Conservation (phyloP, 2,888 invertebrate genomes). For the Drosophila neotestacea region DNA sequence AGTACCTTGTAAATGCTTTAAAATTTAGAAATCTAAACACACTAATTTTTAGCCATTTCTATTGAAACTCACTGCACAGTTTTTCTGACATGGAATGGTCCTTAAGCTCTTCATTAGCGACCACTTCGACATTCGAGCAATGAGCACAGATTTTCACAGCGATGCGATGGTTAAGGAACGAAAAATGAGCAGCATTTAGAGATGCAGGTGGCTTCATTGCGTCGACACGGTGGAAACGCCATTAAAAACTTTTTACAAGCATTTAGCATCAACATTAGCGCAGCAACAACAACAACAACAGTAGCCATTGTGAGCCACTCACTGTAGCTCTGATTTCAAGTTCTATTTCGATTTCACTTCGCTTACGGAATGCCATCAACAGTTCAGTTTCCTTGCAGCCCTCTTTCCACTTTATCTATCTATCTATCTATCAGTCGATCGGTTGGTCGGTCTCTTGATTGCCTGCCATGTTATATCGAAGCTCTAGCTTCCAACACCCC, state of each 20-base stretch:
- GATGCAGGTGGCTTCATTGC: background rate
- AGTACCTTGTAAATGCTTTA: background rate
- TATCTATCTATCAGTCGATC: constrained; percentile 33
- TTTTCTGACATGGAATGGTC: constrained; percentile 11
- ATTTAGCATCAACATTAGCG: constrained; percentile 66
- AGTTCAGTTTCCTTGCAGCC: constrained; percentile 17
- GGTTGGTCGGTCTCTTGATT: constrained; percentile 31
- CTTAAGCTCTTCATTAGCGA: constrained; percentile 60
- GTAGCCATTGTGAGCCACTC: constrained; percentile 6
- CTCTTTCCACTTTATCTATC: constrained; percentile 10
- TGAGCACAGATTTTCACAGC: constrained; percentile 48
- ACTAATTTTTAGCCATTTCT: constrained; percentile 10
- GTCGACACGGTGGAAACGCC: constrained; percentile 33
- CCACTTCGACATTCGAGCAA: constrained; percentile 28
- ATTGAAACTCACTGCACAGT: constrained; percentile 39
- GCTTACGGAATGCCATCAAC: constrained; percentile 54
- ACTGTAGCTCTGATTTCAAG: constrained; percentile 40
- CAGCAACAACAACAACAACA: constrained; percentile 39
- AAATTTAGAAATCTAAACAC: constrained; percentile 18
- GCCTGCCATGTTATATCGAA: constrained; percentile 30
- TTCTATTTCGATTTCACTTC: constrained; percentile 34
- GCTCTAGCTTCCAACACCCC: constrained; percentile 25
- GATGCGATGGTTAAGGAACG: background rate
- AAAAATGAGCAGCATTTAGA: constrained; percentile 37
- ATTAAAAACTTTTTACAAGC: constrained; percentile 71